Evolutionary conservation across 2,888 invertebrate species (phyloP), one percentile per base, ranked within the genome.

Genomic region (Dicranocentrus wangi): DNA sequence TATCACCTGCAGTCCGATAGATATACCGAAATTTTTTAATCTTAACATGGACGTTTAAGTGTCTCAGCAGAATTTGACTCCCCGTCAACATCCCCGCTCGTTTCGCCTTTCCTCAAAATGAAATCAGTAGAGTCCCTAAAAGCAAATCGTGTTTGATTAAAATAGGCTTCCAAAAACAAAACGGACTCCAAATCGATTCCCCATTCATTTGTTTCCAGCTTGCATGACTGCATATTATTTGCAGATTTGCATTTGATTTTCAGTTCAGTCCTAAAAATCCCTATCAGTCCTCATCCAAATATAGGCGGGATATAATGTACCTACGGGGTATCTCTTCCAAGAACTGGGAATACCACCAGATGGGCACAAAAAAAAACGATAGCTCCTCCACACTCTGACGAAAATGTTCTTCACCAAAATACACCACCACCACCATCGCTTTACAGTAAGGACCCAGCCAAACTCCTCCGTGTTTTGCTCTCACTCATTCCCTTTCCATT

Each of bases 181-280:
- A 32, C 5, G 10, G 5, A 3, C 10, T 32, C 10, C 10, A 32
- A 32, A 32, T 32, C 32, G 32, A 32, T 32, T 55, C 23, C 55
- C 19, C 55, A 21, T 23, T 55, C 23, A n/a, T 51, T 51, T 51
- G 47, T 47, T 47, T n/a, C n/a, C 47, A n/a, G 15, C 55, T 19
- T 55, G 19, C 55, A 55, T 55, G 19, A 23, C 2, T 55, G 55
- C 23, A 55, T 55, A 55, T 55, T 60, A 28, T 61, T 61, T 28
- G 32, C 61, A 61, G 61, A 61, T 61, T 61, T 32, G 2, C 61
- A 61, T 61, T 61, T 28, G 61, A 61, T 28, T 60, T 17, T 21
- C n/a, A 17, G 61, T 61, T 61, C 61, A 61, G 32, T n/a, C n/a
- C n/a, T 61, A 32, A 61, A 61, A 61, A 23, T 13, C 8, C 8